Base-by-base conservation (phyloP, 2,797 vertebrate genomes). In the Hydrolagus colliei region DNA sequence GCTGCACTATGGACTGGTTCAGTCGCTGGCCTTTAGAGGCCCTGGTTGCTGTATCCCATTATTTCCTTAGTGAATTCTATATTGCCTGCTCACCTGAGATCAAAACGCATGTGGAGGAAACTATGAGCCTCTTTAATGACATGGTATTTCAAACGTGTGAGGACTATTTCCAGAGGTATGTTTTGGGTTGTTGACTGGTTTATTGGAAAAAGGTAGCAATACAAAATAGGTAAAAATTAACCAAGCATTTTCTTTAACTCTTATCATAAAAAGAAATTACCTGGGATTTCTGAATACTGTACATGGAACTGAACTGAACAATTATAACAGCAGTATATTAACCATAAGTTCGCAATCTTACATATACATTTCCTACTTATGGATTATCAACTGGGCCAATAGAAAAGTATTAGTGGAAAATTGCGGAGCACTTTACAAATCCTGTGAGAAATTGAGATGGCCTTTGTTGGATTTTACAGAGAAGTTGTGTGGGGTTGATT, bases 1-100 rank as follows among this genome's bases (percentile, higher is more conserved):
- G 93, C 0, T 94, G 93, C 86, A 94, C 93, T 2, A 94, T 94
- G 91, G 93, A 94, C 72, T 94, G 94, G 94, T 94, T 94, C 86
- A 93, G 91, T 76, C 90, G 67, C 52, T 94, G 94, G 94, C 94
- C 94, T 0, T 91, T 63, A 86, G 93, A 94, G 89, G 93, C 93
- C 20, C 90, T 94, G 76, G 9, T 94, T 2, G 93, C 93, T 0
- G 93, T 94, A 75, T 91, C 94, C 72, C 90, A 85, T 73, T 90
- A 93, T 78, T 92, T 94, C 82, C 91, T 94, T 79, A 90, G 88
- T 59, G 92, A 87, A 5, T 93, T 93, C 85, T 89, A 87, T 14
- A 92, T 94, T 35, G 89, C 92, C 86, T 94, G 94, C 3, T 91
- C 93, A 86, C 16, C 85, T 78, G 86, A 93, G 72, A 92, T 87